Conservation (phyloP, 2,797 vertebrate genomes). For the Hapalemur alaotrensis region DNA sequence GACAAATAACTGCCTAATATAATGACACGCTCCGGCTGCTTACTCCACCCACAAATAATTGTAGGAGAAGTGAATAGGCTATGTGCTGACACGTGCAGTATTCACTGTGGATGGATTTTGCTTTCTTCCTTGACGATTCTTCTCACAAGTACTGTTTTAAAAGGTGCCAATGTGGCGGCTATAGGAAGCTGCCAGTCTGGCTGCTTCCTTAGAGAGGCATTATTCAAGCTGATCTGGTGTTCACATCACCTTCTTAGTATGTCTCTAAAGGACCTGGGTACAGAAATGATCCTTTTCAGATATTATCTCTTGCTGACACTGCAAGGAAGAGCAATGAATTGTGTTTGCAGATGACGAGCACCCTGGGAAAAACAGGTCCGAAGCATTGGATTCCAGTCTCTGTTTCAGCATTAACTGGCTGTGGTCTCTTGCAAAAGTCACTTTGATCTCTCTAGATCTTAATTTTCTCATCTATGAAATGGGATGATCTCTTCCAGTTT, state of each 20-base stretch:
- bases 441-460: not conserved
- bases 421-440: not conserved
- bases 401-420: not conserved
- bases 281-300: not conserved
- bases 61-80: not conserved
- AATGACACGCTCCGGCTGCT: not conserved
- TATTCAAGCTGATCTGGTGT: not conserved
- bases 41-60: conserved; percentile 28
- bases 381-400: not conserved
- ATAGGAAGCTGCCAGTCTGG: not conserved
- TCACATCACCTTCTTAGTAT: not conserved
- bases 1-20: not conserved
- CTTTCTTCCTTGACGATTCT: not conserved
- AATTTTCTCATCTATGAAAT: not conserved
- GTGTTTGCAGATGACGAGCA: not conserved
- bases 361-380: not conserved
- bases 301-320: not conserved
- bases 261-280: not conserved
- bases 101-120: not conserved
- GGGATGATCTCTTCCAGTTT: not conserved
- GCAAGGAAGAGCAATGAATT: not conserved
- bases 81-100: not conserved
- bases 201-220: not conserved
- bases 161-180: not conserved
- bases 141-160: not conserved